These are phyloP conservation scores for Dryadula phaetusa DNA, from an alignment of 2,888 invertebrate species.

Conservation along the genomic window DNA sequence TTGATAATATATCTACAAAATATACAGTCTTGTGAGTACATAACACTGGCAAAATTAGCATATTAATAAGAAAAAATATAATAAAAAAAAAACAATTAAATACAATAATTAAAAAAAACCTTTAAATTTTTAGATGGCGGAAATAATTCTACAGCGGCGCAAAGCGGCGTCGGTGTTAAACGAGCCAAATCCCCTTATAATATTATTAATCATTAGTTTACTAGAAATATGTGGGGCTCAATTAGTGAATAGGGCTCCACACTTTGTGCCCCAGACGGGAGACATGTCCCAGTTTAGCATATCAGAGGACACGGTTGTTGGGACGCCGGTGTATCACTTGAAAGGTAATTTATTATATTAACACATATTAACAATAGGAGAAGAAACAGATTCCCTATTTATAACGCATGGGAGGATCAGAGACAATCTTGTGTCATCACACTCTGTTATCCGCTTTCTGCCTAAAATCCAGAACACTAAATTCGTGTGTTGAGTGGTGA, in stretches of 20 bases:
- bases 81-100: too few relatives aligned
- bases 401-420: too few relatives aligned
- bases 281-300: conserved; percentile 91
- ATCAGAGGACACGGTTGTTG: conserved; percentile 89
- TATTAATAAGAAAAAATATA: too few relatives aligned
- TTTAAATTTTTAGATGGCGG: conserved; percentile 73
- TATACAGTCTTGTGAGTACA: too few relatives aligned
- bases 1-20: too few relatives aligned
- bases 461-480: too few relatives aligned
- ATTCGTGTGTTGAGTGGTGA: too few relatives aligned
- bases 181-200: conserved; percentile 66
- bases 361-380: too few relatives aligned
- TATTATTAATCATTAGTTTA: conserved; percentile 62
- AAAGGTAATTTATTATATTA: conserved; percentile 78
- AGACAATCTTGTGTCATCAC: too few relatives aligned
- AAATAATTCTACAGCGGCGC: conserved; percentile 71
- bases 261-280: conserved; percentile 89
- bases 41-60: too few relatives aligned
- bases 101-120: background rate
- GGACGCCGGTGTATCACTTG: conserved; percentile 90
- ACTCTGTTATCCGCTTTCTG: too few relatives aligned
- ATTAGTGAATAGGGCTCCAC: conserved; percentile 88
- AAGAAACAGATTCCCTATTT: too few relatives aligned
- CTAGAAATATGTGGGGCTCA: conserved; percentile 71
- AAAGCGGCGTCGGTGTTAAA: conserved; percentile 65